Evolutionary conservation across 1,140 invertebrate genomes (phyloP), one percentile per base, ranked within the genome.

Genomic region (Leptinotarsa undecemlineata): DNA sequence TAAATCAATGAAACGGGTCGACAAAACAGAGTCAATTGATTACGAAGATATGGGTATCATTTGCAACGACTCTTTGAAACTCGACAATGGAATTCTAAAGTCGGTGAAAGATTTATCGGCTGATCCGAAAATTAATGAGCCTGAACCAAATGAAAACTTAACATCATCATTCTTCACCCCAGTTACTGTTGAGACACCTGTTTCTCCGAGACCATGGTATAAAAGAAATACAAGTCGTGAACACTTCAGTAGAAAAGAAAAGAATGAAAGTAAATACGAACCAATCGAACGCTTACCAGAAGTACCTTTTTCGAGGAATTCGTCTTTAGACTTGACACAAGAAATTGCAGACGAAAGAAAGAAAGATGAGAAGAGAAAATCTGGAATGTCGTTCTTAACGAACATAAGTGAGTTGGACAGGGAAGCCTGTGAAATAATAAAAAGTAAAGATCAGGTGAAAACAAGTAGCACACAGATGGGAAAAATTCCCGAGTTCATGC

Each of bases 321-420:
- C 71, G 75, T 82, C 74, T 79, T 83, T 15, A 79, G 81, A 76
- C 72, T 19, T 86, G 82, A 71, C 81, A 77, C 78, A 73, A 85
- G 84, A 83, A 82, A 85, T 86, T 82, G 81, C 79, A 1, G 83
- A 81, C 48, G 79, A 79, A 47, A 83, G 82, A 48, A 82, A 83
- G 71, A 82, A 84, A 42, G 84, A 86, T 3, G 84, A 87, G 13
- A 91, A 91, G 80, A 83, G 90, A 26, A 88, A 86, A 70, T 91
- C 90, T 0, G 88, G 89, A 13, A 82, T 91, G 11, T 91, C 90
- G 23, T 88, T 92, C 72, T 83, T 94, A n/a, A 90, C 91, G 0
- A 94, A 92, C 81, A 94, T 94, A 75, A 94, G 92, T 81, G 92
- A 94, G 81, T 85, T 94, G 23, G 93, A 95, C 82, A 88, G 91